Percentiles rank a stretch among this genome's conserved stretches.
Evolutionary conservation across 1,140 invertebrate genomes (phyloP).

Genomic region (Heterodera schachtii): DNA sequence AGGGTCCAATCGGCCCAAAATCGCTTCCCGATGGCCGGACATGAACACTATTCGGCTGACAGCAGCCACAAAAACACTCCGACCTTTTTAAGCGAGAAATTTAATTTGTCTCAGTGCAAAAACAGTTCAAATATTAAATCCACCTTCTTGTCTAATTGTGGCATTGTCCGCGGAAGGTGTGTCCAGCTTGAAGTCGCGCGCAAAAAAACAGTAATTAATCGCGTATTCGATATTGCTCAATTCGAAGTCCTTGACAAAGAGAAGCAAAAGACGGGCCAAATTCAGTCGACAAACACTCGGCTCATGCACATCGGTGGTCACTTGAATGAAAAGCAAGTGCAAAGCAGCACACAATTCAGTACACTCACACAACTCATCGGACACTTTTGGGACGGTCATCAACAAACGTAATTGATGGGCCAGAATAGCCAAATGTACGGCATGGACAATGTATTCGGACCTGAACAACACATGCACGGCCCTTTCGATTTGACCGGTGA

Average conservation of each 20-base stretch:
- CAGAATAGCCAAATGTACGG: constrained; percentile 58
- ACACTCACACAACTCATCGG: constrained; percentile 39
- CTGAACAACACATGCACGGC: constrained; percentile 50
- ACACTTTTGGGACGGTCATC: constrained; percentile 36
- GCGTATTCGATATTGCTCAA: constrained; percentile 52
- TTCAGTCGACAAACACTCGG: constrained; percentile 51
- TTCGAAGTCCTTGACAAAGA: constrained; percentile 61
- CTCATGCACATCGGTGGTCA: constrained; percentile 49
- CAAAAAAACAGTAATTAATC: constrained; percentile 60
- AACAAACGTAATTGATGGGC: constrained; percentile 47
- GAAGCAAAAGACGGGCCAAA: constrained; percentile 59
- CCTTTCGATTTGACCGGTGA: constrained; percentile 62
- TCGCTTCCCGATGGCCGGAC: constrained; percentile 44
- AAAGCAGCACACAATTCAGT: constrained; percentile 1
- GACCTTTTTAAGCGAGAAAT: constrained; percentile 34
- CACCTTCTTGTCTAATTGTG: constrained; percentile 12
- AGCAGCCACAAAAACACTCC: constrained; percentile 59
- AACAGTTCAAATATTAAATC: background rate
- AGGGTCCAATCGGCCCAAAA: constrained; percentile 47
- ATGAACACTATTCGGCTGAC: constrained; percentile 60
- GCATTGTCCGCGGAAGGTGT: constrained; percentile 22
- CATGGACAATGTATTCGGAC: constrained; percentile 36
- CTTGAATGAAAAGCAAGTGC: constrained; percentile 40
- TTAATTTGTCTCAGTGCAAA: too few relatives aligned
- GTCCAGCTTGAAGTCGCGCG: constrained; percentile 52